Evolutionary conservation across 1,140 invertebrate species (phyloP), one percentile per base, ranked within the genome.

Genomic region (Aphelenchoides fujianensis): DNA sequence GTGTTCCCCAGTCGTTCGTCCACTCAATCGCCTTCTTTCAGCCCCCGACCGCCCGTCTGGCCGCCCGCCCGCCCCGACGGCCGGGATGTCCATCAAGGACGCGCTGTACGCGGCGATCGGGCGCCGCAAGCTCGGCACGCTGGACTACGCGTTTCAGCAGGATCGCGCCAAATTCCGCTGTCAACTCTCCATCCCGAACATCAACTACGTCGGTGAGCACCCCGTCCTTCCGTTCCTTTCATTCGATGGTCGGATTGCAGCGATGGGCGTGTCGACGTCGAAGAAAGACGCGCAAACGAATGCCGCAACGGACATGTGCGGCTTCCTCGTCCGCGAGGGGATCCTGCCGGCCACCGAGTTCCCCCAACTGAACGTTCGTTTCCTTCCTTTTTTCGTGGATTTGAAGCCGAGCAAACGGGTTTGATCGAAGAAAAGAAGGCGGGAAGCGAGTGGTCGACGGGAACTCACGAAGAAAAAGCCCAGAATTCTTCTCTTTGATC

Each of bases 271-370:
- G 85, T 97, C 94, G 0, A 95, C 93, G 0, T 94, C 90, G 71
- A 98, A 98, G 85, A 97, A 89, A 83, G 92, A 95, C 88, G 90
- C 93, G 0, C 92, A 94, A 82, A 89, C 90, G 30, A 97, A 97
- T 87, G 92, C 94, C 0, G 90, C 93, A 0, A 89, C 89, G 71
- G 95, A 97, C 87, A 96, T 95, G 84, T 86, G 96, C 0, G 91
- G 91, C 84, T 96, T 89, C 86, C 86, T 98, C 1, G 89, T 95
- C 3, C 87, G n/a, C 34, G 86, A 89, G 59, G 90, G 90, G 1
- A 86, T 73, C 5, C 9, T 73, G 3, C 36, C 16, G 28, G 34
- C 71, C n/a, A 30, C 2, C 12, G 63, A 66, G 12, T 36, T 66
- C 12, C 63, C 63, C 1, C 16, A 30, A 16, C 32, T 66, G n/a